Evolutionary conservation across 1,140 invertebrate species (phyloP).

Genomic region (Periplaneta americana): DNA sequence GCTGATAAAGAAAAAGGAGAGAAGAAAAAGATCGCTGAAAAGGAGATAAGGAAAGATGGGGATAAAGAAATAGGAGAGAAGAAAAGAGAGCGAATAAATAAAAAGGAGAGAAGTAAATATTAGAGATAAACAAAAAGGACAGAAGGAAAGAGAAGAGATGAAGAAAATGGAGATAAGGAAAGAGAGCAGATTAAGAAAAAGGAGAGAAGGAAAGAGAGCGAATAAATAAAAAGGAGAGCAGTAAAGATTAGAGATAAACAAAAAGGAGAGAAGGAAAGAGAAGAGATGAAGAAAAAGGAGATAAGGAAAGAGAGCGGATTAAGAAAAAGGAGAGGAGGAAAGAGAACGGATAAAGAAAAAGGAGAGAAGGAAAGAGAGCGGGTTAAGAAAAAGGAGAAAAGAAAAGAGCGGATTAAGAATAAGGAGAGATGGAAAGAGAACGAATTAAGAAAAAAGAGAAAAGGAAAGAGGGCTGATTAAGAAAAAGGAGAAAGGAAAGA

Average conservation of each 20-base stretch:
- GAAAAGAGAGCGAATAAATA: neutral
- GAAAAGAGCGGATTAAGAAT: neutral
- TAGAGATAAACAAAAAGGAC: neutral
- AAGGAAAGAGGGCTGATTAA: too few relatives aligned
- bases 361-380: neutral
- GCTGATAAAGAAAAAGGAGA: neutral
- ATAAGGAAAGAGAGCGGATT: too few relatives aligned
- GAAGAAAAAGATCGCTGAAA: neutral
- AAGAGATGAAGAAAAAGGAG: neutral
- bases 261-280: neutral
- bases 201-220: neutral
- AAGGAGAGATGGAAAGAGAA: neutral
- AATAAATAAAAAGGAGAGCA: too few relatives aligned
- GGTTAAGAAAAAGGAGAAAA: too few relatives aligned
- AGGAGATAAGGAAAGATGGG: neutral
- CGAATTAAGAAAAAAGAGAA: neutral
- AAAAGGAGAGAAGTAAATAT: neutral
- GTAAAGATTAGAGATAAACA: too few relatives aligned
- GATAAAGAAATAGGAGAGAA: neutral
- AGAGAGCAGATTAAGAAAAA: neutral
- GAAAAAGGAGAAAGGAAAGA: neutral
- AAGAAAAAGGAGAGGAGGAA: neutral
- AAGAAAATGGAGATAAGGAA: neutral
- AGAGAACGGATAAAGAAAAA: neutral
- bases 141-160: neutral